These are phyloP conservation scores for Rhyacophila brunnea DNA, from an alignment of 1,140 invertebrate species.

Conservation along the genomic window DNA sequence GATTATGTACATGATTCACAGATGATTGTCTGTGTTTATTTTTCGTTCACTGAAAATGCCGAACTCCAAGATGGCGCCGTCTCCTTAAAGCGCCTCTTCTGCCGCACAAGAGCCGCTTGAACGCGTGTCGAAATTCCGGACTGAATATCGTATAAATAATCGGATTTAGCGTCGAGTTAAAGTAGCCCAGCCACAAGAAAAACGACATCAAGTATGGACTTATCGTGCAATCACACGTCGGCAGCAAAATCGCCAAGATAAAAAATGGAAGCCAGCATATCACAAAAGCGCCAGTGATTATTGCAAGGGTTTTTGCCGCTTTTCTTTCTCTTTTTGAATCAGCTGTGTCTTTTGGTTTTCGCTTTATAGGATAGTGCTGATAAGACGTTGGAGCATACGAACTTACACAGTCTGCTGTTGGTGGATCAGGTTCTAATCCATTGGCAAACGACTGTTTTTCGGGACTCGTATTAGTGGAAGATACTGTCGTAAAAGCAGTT, in stretches of 20 bases:
- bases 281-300: conserved; percentile 87
- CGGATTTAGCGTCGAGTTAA: conserved; percentile 87
- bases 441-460: conserved; percentile 68
- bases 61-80: conserved; percentile 20
- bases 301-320: conserved; percentile 87
- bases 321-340: conserved; percentile 85
- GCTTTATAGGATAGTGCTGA: conserved; percentile 50
- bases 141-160: conserved; percentile 89
- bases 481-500: conserved; percentile 66
- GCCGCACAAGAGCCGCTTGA: conserved; percentile 77
- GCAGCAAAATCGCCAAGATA: conserved; percentile 79
- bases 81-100: conserved; percentile 53
- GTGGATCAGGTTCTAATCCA: conserved; percentile 65
- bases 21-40: too few species aligned
- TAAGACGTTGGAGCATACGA: conserved; percentile 44
- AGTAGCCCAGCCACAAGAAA: conserved; percentile 81
- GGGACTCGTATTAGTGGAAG: conserved; percentile 68
- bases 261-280: conserved; percentile 90
- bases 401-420: conserved; percentile 56
- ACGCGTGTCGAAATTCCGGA: conserved; percentile 84
- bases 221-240: conserved; percentile 64
- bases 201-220: conserved; percentile 64
- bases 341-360: conserved; percentile 66
- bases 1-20: too few species aligned
- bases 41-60: conserved; percentile 23